Conservation (phyloP, 1,140 invertebrate species). For the Drosophila tristis region DNA sequence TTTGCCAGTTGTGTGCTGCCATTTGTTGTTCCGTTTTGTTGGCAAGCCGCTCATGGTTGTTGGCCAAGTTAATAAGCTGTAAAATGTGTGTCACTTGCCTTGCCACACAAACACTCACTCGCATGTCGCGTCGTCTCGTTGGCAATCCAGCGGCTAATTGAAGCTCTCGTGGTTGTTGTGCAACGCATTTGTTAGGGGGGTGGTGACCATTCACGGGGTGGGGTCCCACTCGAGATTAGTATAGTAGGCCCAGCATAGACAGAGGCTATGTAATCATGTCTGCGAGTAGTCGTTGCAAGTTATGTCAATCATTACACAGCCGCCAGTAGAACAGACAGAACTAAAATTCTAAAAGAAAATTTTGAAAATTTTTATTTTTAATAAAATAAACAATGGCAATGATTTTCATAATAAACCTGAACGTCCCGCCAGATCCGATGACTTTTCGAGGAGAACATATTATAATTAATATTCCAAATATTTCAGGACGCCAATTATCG, state of each 20-base stretch:
- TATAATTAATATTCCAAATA: neutral
- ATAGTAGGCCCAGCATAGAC: neutral
- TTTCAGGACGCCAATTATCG: conserved; percentile 60
- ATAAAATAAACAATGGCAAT: neutral
- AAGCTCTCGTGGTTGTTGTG: conserved; percentile 49
- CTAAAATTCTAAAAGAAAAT: neutral
- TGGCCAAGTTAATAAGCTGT: conserved; percentile 82
- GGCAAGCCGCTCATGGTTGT: conserved; percentile 44
- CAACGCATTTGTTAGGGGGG: conserved; percentile 26
- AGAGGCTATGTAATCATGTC: neutral
- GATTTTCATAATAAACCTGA: too few species aligned
- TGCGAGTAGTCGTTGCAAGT: neutral
- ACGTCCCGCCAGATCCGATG: too few species aligned
- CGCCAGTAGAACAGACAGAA: too few species aligned
- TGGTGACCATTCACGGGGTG: conserved; percentile 18
- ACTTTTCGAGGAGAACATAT: too few species aligned
- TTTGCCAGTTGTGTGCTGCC: conserved; percentile 49
- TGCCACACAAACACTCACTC: conserved; percentile 19
- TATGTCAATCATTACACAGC: neutral
- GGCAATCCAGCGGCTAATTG: conserved; percentile 67
- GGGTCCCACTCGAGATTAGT: conserved; percentile 6
- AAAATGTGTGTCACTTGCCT: conserved; percentile 79
- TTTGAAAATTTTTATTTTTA: neutral
- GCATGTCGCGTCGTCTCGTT: conserved; percentile 8
- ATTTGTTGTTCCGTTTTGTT: conserved; percentile 32